Evolutionary conservation across 1,140 invertebrate species (phyloP).

Genomic region (Chionoecetes opilio): DNA sequence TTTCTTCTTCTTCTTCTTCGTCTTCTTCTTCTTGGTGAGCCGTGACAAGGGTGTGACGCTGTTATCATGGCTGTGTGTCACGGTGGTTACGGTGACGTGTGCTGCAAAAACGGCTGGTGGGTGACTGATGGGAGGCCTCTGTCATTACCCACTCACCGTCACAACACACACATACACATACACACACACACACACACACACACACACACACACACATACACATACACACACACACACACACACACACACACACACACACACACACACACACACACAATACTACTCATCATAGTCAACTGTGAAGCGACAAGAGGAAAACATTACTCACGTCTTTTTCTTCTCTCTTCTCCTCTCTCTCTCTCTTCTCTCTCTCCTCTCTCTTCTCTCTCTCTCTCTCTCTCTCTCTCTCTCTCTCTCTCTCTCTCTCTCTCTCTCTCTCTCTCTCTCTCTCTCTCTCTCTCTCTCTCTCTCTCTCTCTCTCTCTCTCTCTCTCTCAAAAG

Average conservation of each 20-base stretch:
- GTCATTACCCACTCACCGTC: not conserved
- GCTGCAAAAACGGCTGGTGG: not conserved
- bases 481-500: not conserved
- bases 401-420: constrained; percentile 33
- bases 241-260: too few species aligned
- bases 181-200: not conserved
- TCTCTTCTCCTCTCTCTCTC: too few species aligned
- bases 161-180: not conserved
- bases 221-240: not conserved
- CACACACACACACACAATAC: too few species aligned
- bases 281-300: too few species aligned
- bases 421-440: constrained; percentile 41
- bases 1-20: not conserved
- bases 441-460: constrained; percentile 18
- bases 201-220: not conserved
- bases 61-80: not conserved
- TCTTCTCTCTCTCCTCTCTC: constrained; percentile 41
- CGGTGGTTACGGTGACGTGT: not conserved
- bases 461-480: constrained; percentile 27
- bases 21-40: not conserved
- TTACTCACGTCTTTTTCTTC: not conserved
- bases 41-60: not conserved
- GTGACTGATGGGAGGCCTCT: not conserved
- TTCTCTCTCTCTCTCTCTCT: not conserved
- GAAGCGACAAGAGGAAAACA: constrained; percentile 19